phyloP scores from a whole-genome alignment of 2,888 invertebrate species.

The Bimastos eiseni region DNA sequence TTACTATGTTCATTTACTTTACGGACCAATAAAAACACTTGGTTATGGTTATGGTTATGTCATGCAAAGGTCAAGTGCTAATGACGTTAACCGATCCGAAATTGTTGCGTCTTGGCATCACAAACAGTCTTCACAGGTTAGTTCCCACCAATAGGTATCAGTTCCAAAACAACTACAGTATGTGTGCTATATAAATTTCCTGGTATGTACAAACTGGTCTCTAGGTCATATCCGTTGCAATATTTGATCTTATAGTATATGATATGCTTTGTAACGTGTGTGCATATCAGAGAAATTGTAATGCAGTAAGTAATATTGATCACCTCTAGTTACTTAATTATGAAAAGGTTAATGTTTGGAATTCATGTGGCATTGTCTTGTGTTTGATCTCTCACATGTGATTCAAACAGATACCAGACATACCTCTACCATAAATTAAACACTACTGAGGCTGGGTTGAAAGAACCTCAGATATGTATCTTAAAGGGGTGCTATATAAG shows the following conservation, averaged over 20 bases:
- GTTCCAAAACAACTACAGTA: not conserved
- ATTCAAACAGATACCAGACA: not conserved
- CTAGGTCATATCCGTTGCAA: not conserved
- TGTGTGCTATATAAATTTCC: not conserved
- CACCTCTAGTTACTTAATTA: not conserved
- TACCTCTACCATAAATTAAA: not conserved
- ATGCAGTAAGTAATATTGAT: not conserved
- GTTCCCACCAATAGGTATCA: not conserved
- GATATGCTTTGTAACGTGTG: not conserved
- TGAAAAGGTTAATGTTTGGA: not conserved
- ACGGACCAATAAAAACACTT: too few relatives aligned
- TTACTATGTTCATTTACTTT: too few relatives aligned
- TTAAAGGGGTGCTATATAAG: too few relatives aligned
- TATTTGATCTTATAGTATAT: not conserved
- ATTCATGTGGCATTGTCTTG: not conserved
- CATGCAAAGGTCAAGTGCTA: not conserved
- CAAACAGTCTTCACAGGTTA: slow-evolving; percentile 16
- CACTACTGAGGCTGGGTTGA: not conserved
- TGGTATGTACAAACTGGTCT: too few relatives aligned
- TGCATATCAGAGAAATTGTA: not conserved
- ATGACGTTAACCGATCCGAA: slow-evolving; percentile 2
- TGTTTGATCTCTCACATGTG: not conserved
- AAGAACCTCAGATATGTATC: not conserved
- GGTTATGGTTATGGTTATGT: too few relatives aligned
- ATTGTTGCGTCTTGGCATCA: slow-evolving; percentile 14